Conservation (phyloP, 2,888 invertebrate species). For the Thalpophila matura region DNA sequence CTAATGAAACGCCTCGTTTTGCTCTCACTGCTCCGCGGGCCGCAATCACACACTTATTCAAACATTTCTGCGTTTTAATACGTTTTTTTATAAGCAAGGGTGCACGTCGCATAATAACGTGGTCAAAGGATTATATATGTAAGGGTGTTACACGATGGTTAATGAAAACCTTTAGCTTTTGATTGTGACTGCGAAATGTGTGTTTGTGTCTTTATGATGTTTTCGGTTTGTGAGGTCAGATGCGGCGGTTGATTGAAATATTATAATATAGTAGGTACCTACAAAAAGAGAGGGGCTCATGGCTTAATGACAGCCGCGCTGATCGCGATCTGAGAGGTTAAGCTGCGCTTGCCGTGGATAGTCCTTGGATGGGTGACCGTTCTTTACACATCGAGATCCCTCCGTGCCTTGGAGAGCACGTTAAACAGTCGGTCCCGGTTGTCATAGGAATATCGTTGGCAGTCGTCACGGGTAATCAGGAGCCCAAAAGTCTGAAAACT, state of each 20-base stretch:
- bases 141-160: constrained; percentile 53
- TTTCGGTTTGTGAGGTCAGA: constrained; percentile 22
- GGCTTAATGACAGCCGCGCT: too few species aligned
- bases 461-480: too few species aligned
- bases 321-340: too few species aligned
- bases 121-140: constrained; percentile 71
- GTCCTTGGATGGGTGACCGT: too few species aligned
- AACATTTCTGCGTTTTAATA: constrained; percentile 80
- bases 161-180: constrained; percentile 62
- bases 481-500: too few species aligned
- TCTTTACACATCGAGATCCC: too few species aligned
- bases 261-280: not conserved
- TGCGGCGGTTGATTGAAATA: constrained; percentile 21
- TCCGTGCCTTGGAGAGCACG: too few species aligned
- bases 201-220: constrained; percentile 21
- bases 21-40: constrained; percentile 58
- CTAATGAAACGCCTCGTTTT: constrained; percentile 60
- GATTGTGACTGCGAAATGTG: constrained; percentile 30
- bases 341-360: too few species aligned
- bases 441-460: too few species aligned
- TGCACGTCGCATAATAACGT: constrained; percentile 78
- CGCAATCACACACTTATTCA: constrained; percentile 90
- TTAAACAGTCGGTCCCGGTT: too few species aligned
- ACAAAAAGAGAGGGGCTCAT: too few species aligned
- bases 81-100: constrained; percentile 81